These are phyloP conservation scores for Pseudeuparius sepicola DNA, from an alignment of 2,888 invertebrate genomes.

Conservation along the genomic window DNA sequence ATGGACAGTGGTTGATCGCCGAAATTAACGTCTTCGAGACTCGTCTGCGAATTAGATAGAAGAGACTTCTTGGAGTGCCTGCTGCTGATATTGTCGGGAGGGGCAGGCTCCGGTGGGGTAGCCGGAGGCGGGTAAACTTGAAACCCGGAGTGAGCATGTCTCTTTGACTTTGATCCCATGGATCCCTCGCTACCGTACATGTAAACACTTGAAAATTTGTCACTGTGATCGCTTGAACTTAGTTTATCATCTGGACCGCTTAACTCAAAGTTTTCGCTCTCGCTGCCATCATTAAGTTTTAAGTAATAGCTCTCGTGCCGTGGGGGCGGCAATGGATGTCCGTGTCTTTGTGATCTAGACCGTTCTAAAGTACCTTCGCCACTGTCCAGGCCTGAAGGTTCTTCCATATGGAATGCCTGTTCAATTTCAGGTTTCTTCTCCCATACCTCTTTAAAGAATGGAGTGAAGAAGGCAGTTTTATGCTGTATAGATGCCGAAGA, in stretches of 20 bases:
- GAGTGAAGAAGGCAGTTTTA: constrained; percentile 88
- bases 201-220: constrained; percentile 53
- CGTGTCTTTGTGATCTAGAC: constrained; percentile 51
- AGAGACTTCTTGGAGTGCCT: constrained; percentile 42
- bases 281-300: constrained; percentile 50
- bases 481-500: constrained; percentile 75
- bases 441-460: constrained; percentile 95
- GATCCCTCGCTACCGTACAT: constrained; percentile 50
- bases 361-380: constrained; percentile 63
- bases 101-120: constrained; percentile 77
- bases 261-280: constrained; percentile 55
- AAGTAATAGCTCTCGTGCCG: constrained; percentile 71
- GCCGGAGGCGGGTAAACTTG: constrained; percentile 77
- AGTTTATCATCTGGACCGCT: constrained; percentile 48
- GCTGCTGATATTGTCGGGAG: constrained; percentile 56
- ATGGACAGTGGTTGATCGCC: constrained; percentile 37
- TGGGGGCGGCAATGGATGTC: constrained; percentile 55
- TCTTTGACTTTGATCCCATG: constrained; percentile 35
- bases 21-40: constrained; percentile 54
- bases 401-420: constrained; percentile 83
- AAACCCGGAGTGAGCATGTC: constrained; percentile 46
- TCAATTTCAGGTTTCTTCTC: constrained; percentile 93
- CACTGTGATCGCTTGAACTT: constrained; percentile 58
- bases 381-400: constrained; percentile 50
- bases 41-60: constrained; percentile 48